Percentiles rank a stretch among this genome's conserved stretches.
Conservation (phyloP, 2,113 vertebrate species). For the Strix aluco region DNA sequence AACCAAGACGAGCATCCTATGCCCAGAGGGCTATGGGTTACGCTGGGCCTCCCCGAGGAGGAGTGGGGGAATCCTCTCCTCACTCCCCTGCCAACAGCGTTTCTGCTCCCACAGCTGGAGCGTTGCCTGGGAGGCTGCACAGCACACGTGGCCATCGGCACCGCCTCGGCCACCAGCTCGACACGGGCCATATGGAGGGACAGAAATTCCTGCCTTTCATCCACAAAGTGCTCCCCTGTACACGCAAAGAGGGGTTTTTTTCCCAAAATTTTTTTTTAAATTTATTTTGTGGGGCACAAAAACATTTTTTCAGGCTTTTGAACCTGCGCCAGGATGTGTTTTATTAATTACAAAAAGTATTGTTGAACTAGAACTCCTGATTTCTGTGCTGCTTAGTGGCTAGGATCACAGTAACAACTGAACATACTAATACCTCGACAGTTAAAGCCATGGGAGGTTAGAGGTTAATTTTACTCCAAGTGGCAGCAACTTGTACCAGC, state of each 20-base stretch:
- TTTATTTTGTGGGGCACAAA: not conserved
- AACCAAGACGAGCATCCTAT: not conserved
- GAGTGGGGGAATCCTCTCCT: not conserved
- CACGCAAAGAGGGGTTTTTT: not conserved
- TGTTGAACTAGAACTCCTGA: not conserved
- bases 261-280: too few relatives aligned
- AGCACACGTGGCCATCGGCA: not conserved
- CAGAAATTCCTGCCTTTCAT: not conserved
- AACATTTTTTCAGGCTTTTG: not conserved
- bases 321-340: not conserved
- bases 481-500: not conserved
- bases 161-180: not conserved
- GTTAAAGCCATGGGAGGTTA: not conserved
- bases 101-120: not conserved
- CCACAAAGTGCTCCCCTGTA: not conserved
- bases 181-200: not conserved
- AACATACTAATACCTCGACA: not conserved
- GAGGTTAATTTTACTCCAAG: not conserved
- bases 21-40: not conserved
- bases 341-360: not conserved
- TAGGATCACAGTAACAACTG: not conserved
- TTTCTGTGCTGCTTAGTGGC: not conserved
- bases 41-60: not conserved
- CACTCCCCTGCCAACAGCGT: accelerated
- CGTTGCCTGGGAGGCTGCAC: not conserved